Conservation (phyloP, 2,888 invertebrate species). For the Thyatira batis region DNA sequence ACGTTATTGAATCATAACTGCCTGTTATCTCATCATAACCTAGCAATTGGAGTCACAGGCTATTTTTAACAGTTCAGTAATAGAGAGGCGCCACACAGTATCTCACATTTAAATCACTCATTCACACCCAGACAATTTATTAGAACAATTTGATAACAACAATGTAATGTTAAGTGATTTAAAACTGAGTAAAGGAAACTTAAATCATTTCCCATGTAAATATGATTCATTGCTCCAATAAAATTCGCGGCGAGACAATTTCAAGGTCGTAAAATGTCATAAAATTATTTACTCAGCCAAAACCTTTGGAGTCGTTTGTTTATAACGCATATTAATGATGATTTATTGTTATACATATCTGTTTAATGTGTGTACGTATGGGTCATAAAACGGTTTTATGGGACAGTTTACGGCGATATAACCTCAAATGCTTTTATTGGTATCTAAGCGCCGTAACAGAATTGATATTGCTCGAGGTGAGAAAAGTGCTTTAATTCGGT, state of each 20-base stretch:
- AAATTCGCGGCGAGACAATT: constrained; percentile 64
- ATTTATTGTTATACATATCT: constrained; percentile 74
- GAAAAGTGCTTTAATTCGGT: constrained; percentile 31
- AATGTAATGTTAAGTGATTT: constrained; percentile 46
- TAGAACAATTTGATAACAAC: constrained; percentile 49
- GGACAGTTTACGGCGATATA: constrained; percentile 67
- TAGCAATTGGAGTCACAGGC: constrained; percentile 8
- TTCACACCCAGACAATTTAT: constrained; percentile 40
- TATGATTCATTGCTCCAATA: constrained; percentile 59
- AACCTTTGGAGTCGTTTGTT: constrained; percentile 66
- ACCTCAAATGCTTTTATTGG: constrained; percentile 72
- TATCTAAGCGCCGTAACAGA: constrained; percentile 65
- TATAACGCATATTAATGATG: constrained; percentile 69
- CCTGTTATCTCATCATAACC: constrained; percentile 28
- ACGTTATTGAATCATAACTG: constrained; percentile 13
- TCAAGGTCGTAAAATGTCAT: constrained; percentile 66
- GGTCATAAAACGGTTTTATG: constrained; percentile 74
- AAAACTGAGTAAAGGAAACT: constrained; percentile 44
- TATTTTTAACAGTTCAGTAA: constrained; percentile 11
- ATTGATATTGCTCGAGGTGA: constrained; percentile 52
- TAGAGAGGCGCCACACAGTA: constrained; percentile 32
- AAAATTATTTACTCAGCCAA: constrained; percentile 67
- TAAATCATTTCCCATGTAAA: constrained; percentile 55
- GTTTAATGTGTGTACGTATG: constrained; percentile 75
- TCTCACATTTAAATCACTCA: constrained; percentile 38